These are phyloP conservation scores for Poicephalus meyeri DNA, from an alignment of 2,113 vertebrate species.

Conservation along the genomic window DNA sequence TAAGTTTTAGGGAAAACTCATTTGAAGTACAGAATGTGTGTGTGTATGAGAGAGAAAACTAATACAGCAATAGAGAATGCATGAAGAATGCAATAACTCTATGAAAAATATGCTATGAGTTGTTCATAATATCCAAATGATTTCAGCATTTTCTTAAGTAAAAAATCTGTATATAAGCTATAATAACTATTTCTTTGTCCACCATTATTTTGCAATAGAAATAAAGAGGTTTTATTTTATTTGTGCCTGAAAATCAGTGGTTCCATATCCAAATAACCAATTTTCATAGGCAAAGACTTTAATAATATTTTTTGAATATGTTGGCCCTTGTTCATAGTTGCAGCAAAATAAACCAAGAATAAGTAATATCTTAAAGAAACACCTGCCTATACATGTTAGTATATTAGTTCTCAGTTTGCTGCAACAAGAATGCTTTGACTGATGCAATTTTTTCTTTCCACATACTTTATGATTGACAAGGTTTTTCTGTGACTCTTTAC, in stretches of 20 bases:
- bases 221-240: background rate
- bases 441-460: background rate
- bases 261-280: background rate
- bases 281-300: background rate
- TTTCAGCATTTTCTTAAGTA: background rate
- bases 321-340: background rate
- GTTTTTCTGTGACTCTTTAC: background rate
- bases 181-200: background rate
- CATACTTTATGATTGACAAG: background rate
- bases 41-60: background rate
- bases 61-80: background rate
- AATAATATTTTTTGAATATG: background rate
- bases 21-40: background rate
- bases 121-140: background rate
- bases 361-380: background rate
- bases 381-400: background rate
- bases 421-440: background rate
- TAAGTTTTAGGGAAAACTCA: background rate
- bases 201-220: background rate
- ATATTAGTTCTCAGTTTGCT: background rate
- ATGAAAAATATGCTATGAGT: background rate
- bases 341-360: background rate
- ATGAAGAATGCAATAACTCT: background rate
- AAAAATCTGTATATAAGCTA: background rate
- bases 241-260: background rate